These are phyloP conservation scores for Oryzias curvinotus DNA, from an alignment of 2,113 vertebrate species.

Conservation along the genomic window DNA sequence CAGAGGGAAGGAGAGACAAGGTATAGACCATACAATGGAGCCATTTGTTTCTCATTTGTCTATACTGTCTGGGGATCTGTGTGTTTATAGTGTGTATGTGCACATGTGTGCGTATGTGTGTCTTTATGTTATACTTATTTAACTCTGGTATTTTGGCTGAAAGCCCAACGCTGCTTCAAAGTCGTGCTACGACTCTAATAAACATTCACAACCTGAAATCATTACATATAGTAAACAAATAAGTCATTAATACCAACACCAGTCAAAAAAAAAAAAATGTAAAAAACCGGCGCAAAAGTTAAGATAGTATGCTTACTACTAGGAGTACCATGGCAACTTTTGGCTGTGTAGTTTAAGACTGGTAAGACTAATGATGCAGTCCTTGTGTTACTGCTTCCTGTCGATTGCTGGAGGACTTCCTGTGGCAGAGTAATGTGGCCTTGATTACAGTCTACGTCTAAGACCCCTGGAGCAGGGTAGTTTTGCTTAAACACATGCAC, in stretches of 20 bases:
- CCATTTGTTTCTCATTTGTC: conserved; percentile 67
- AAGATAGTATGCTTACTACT: conserved; percentile 34
- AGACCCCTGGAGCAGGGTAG: conserved; percentile 74
- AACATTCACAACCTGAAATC: conserved; percentile 68
- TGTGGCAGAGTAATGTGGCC: conserved; percentile 86
- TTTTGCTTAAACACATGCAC: conserved; percentile 39
- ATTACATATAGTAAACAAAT: conserved; percentile 74
- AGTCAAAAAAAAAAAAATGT: conserved; percentile 29
- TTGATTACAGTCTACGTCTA: conserved; percentile 89
- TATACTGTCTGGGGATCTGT: conserved; percentile 29
- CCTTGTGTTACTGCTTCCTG: conserved; percentile 76
- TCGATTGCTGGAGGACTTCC: conserved; percentile 86
- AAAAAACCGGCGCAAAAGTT: conserved; percentile 18
- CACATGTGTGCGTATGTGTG: conserved; percentile 16
- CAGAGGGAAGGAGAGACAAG: conserved; percentile 29
- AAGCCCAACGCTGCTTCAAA: conserved; percentile 43
- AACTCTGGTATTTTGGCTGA: conserved; percentile 41
- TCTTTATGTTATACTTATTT: conserved; percentile 32
- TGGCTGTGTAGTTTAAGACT: conserved; percentile 58
- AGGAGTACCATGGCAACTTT: conserved; percentile 47
- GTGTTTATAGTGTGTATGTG: conserved; percentile 14
- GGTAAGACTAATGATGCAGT: conserved; percentile 73
- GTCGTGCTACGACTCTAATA: conserved; percentile 47
- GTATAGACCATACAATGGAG: conserved; percentile 44
- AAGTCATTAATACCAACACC: conserved; percentile 70